Evolutionary conservation across 2,888 invertebrate genomes (phyloP).

Genomic region (Sinopyrophorus schimmeli): DNA sequence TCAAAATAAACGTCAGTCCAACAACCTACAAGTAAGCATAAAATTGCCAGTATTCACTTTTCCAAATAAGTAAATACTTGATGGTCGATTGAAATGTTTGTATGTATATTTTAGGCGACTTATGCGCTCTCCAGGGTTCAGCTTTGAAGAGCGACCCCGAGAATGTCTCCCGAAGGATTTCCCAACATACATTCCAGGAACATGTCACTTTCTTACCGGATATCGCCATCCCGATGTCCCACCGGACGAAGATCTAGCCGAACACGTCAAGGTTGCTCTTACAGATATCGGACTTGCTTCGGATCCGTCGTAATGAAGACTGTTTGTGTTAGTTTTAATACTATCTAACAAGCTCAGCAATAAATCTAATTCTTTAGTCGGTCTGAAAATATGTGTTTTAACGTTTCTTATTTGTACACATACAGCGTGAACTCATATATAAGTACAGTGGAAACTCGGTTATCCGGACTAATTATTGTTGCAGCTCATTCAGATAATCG

Average conservation of each 20-base stretch:
- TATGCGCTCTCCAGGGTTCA: slow-evolving; percentile 74
- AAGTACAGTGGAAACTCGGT: no score
- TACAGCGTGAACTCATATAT: no score
- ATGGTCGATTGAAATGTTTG: slow-evolving; percentile 10
- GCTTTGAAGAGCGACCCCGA: slow-evolving; percentile 74
- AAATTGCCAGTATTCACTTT: slow-evolving; percentile 13
- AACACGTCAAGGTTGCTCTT: slow-evolving; percentile 70
- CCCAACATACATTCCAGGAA: slow-evolving; percentile 75
- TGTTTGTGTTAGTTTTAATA: slow-evolving; percentile 17
- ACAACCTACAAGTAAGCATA: slow-evolving; percentile 84
- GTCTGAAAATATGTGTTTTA: no score
- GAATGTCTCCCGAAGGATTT: slow-evolving; percentile 84
- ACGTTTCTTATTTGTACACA: no score
- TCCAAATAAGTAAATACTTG: slow-evolving; percentile 17
- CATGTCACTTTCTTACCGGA: slow-evolving; percentile 82
- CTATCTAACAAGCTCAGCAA: slow-evolving; percentile 21
- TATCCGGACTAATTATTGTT: no score
- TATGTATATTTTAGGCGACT: slow-evolving; percentile 65
- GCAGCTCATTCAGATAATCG: no score
- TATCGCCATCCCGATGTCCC: slow-evolving; percentile 75
- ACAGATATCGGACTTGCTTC: slow-evolving; percentile 63
- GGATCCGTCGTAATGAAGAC: slow-evolving; percentile 36
- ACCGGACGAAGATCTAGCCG: slow-evolving; percentile 62
- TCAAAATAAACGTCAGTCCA: slow-evolving; percentile 90
- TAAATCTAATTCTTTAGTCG: slow-evolving; percentile 18